Evolutionary conservation across 2,888 invertebrate species (phyloP), one percentile per base, ranked within the genome.

Genomic region (Mesodorylaimus sp.): DNA sequence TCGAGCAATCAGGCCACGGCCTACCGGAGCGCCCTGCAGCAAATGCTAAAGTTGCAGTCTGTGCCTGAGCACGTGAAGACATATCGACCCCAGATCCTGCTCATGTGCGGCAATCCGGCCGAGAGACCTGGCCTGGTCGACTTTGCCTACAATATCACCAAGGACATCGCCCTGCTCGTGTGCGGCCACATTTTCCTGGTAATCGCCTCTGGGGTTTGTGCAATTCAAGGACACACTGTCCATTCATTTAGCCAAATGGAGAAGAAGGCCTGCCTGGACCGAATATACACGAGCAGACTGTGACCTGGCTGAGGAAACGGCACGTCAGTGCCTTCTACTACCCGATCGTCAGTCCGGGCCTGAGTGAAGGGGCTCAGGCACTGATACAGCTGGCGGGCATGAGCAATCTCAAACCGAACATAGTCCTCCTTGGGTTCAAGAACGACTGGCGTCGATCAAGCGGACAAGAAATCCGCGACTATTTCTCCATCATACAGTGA

Each of bases 11-110:
- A 93, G 68, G 91, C 91, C 0, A 91, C 93, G 69, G 85, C 81
- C 29, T 93, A 91, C 71, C 88, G 87, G 68, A 81, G 81, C 13
- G 89, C 93, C 1, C 68, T 95, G 2, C 78, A 81, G 10, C 80
- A 84, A 19, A 81, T 87, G 0, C 80, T 85, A 58, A 84, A 86
- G 59, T 72, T 97, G 54, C 83, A 83, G 61, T 79, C 80, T 42
- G 83, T 86, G 1, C 83, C 82, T 26, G 93, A 93, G 61, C 95
- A 97, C 67, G 91, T 95, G 21, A 95, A 95, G 71, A 95, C 91
- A 72, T 95, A 88, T 70, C 79, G 85, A 65, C 95, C 95, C 0
- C 91, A 95, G 70, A 75, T 83, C 52, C 71, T 95, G 59, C 82
- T 89, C 32, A 72, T 95, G 36, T 77, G 81, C 1, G 93, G 91